Evolutionary conservation across 2,797 vertebrate species (phyloP), one percentile per base, ranked within the genome.

Genomic region (Alfaro cultratus): DNA sequence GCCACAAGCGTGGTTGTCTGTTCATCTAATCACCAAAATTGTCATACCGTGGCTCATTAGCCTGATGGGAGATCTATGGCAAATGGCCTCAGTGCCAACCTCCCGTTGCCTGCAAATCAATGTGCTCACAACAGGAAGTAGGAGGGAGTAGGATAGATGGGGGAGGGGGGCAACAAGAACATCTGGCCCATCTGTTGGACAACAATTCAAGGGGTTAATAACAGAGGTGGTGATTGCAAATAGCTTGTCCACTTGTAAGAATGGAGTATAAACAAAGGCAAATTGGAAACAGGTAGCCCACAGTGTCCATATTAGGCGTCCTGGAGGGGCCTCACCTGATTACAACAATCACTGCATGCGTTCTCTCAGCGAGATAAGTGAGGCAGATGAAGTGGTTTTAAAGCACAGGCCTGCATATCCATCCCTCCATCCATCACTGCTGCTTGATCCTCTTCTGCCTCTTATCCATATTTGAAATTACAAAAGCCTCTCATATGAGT

Each of bases 381-480:
- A 86, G 86, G 88, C 78, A 74, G 83, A 87, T 93, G 85, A 88
- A 95, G 93, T 90, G 93, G 90, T 91, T 95, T 92, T 94, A 92
- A 95, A 95, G 90, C 90, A 87, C 82, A 87, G 81, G 87, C 87
- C 85, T 60, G 80, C 83, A 81, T 80, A 84, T 87, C 62, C 85
- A 89, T 86, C 87, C 88, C 88, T 87, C 85, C 86, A 90, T 91
- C 86, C 81, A 76, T 81, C 68, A 49, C 80, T 89, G 53, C 74
- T 87, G 88, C 87, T 90, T 93, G 90, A 93, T 93, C 86, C 91
- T 93, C 85, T 73, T 87, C 87, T 62, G 81, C 92, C 91, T 93
- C 93, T 95, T 93, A 93, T 89, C 93, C 92, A 91, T 92, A 90
- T 95, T 94, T 93, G 85, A 93, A 95, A 95, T 87, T 93, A 93